These are phyloP conservation scores for Hipparchia sbordonii DNA, from an alignment of 2,888 invertebrate genomes.

Conservation along the genomic window DNA sequence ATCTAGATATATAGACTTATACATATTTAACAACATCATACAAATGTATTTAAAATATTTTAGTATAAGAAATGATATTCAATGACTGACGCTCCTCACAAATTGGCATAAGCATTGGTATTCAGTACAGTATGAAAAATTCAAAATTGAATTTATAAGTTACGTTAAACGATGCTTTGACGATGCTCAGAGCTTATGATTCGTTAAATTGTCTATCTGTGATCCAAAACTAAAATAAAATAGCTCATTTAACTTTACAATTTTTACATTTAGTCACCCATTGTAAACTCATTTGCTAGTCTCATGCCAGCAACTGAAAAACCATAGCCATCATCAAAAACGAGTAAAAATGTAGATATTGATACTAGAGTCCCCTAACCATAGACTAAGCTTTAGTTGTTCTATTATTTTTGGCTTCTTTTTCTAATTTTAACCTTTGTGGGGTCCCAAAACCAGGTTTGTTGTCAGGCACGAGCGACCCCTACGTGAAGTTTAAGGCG, in stretches of 20 bases:
- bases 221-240: no score
- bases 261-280: no score
- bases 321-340: not conserved
- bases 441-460: constrained; percentile 76
- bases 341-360: constrained; percentile 11
- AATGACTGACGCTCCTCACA: no score
- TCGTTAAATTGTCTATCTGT: no score
- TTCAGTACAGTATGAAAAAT: no score
- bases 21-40: no score
- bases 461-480: constrained; percentile 95
- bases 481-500: constrained; percentile 98
- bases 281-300: not conserved
- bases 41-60: no score
- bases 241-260: not conserved
- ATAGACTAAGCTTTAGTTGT: constrained; percentile 37
- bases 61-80: no score
- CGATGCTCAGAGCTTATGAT: not conserved
- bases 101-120: no score
- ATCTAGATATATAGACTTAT: no score
- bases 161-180: not conserved
- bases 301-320: not conserved
- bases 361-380: constrained; percentile 27
- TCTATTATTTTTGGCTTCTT: constrained; percentile 62
- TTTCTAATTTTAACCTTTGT: constrained; percentile 68
- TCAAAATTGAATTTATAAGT: no score